Evolutionary conservation across 2,888 invertebrate species (phyloP).

Genomic region (Mactromeris polynyma): DNA sequence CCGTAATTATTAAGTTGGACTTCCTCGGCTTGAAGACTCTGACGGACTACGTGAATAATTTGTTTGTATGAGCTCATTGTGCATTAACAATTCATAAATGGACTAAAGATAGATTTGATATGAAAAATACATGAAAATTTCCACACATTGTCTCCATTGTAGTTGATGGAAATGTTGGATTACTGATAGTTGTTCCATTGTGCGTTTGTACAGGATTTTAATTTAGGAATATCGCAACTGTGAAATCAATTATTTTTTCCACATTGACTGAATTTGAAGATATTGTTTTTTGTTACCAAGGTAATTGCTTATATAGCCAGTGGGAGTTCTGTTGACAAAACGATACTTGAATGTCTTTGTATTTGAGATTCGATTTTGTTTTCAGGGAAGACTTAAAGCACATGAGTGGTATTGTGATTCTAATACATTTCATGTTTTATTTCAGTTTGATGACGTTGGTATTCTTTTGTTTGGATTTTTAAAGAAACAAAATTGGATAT

Average conservation of each 20-base stretch:
- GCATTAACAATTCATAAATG: conserved; percentile 66
- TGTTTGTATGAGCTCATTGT: conserved; percentile 66
- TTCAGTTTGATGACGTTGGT: conserved; percentile 1
- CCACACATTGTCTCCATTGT: neutral
- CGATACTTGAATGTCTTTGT: neutral
- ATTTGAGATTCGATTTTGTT: conserved; percentile 2
- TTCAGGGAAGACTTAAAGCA: neutral
- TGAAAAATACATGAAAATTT: conserved; percentile 36
- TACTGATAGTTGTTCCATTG: neutral
- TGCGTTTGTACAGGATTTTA: neutral
- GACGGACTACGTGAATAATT: conserved; percentile 69
- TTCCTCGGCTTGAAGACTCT: conserved; percentile 54
- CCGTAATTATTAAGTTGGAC: conserved; percentile 72
- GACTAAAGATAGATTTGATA: conserved; percentile 41
- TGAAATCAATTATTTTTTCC: neutral
- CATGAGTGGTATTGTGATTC: neutral
- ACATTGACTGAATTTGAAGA: neutral
- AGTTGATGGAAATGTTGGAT: neutral
- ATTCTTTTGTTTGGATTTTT: neutral
- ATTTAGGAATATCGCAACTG: neutral
- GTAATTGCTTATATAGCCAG: neutral
- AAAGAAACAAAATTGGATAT: conserved; percentile 16
- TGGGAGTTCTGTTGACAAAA: conserved; percentile 8
- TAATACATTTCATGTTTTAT: neutral
- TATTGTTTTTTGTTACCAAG: conserved; percentile 14